Conservation (phyloP, 2,888 invertebrate genomes). For the Hyppa rectilinea region DNA sequence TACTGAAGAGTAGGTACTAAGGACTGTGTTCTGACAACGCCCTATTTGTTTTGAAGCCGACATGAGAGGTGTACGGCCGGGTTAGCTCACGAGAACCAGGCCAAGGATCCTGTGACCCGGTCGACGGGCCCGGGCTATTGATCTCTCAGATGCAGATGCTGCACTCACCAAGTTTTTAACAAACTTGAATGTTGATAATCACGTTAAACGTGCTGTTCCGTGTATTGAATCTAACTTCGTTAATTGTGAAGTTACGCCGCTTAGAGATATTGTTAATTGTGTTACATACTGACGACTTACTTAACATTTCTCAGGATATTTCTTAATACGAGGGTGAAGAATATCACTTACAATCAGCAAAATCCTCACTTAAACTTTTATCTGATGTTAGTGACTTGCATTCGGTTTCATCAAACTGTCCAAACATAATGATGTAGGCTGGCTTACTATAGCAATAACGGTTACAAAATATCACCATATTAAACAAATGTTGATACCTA, state of each 20-base stretch:
- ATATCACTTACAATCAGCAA: neutral
- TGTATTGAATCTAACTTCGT: constrained; percentile 25
- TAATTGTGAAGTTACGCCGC: constrained; percentile 33
- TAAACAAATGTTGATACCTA: constrained; percentile 15
- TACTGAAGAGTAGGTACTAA: neutral
- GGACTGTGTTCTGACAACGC: constrained; percentile 31
- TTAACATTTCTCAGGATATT: neutral
- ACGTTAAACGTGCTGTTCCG: constrained; percentile 39
- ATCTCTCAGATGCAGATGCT: constrained; percentile 74
- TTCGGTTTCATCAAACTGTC: neutral
- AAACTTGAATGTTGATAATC: constrained; percentile 49
- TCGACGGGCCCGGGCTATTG: constrained; percentile 76
- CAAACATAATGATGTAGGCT: constrained; percentile 9
- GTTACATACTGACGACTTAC: neutral
- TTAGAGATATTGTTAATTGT: constrained; percentile 6
- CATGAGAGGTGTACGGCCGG: constrained; percentile 59
- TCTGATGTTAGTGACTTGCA: neutral
- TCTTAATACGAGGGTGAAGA: neutral
- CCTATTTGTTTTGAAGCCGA: constrained; percentile 52
- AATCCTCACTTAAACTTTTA: neutral
- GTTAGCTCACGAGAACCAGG: constrained; percentile 72
- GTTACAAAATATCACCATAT: constrained; percentile 16
- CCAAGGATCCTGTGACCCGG: constrained; percentile 83
- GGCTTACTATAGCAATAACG: neutral
- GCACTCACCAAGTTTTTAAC: constrained; percentile 59